Conservation (phyloP, 1,140 invertebrate species). For the Araneus ventricosus region DNA sequence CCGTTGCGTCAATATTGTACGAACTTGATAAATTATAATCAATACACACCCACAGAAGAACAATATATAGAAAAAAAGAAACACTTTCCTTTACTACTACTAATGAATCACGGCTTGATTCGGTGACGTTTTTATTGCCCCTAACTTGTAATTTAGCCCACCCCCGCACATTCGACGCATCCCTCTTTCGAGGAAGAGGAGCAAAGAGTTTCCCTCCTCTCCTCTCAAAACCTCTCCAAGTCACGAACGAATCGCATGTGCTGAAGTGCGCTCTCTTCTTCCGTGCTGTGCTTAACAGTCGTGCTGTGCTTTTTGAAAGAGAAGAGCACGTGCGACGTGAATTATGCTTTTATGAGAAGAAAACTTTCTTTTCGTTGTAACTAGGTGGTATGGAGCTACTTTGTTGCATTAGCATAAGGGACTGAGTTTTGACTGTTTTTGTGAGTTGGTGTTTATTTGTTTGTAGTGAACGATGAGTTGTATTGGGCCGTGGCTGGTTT, state of each 20-base stretch:
- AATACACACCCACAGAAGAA: too few species aligned
- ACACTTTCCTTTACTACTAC: too few species aligned
- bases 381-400: neutral
- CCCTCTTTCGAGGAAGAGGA: neutral
- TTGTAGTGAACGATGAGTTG: too few species aligned
- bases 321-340: neutral
- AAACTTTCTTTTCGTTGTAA: neutral
- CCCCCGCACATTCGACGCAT: slow-evolving; percentile 5
- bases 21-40: too few species aligned
- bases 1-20: too few species aligned
- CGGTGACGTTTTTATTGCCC: neutral
- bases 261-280: neutral
- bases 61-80: too few species aligned
- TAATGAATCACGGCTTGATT: neutral
- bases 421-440: neutral
- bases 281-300: neutral
- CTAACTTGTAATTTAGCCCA: neutral
- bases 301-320: neutral
- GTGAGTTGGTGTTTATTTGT: neutral
- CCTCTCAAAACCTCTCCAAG: neutral
- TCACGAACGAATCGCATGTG: slow-evolving; percentile 6
- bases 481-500: too few species aligned
- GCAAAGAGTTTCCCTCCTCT: neutral
- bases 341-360: neutral
- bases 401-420: neutral